Base-by-base conservation (phyloP, 2,888 invertebrate species). In the Reticulitermes lucifugus region DNA sequence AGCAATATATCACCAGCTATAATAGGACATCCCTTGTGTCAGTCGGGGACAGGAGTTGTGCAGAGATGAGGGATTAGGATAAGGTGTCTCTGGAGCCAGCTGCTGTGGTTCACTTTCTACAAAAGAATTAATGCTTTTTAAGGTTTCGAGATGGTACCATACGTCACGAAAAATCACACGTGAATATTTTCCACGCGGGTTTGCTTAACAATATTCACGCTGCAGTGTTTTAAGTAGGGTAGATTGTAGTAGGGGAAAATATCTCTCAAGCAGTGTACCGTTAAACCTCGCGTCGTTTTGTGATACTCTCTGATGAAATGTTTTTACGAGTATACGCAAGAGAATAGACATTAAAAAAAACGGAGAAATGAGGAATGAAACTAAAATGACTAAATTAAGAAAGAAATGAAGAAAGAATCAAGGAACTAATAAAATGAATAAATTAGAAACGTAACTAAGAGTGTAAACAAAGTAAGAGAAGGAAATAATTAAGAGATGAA, bases 1-100 rank as follows among this genome's bases (percentile, higher is more conserved):
- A 83, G 55, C 60, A 79, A 85, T 85, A 77, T 43, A 83, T 85
- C 85, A 85, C 83, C 70, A 29, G 35, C n/a, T 25, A 59, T 83
- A 85, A 83, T 85, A 79, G 83, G 83, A 55, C 25, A 46, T 60
- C 60, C 41, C 51, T 46, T 21, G 46, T 21, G n/a, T 46, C 18
- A n/a, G 25, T 29, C 29, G 25, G 22, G 43, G n/a, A 51, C 79
- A 22, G 43, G 25, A 21, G 59, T 12, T 46, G 22, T 10, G 60
- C 18, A 80, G 80, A 41, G 59, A 80, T 80, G 80, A 80, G 35
- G 80, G 59, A 80, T 80, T 60, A 59, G 80, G 22, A 80, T 25
- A 79, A 46, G 51, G 46, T 51, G 29, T 29, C 60, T 4, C 59
- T 79, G 35, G 60, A 25, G n/a, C 12, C 25, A 29, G 25, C 73